A percentile compares a stretch with the other conserved stretches of the same genome.
Evolutionary conservation across 53 echinoderm and acorn worm genomes (phyloP).

Genomic region (Actinopyga echinites): DNA sequence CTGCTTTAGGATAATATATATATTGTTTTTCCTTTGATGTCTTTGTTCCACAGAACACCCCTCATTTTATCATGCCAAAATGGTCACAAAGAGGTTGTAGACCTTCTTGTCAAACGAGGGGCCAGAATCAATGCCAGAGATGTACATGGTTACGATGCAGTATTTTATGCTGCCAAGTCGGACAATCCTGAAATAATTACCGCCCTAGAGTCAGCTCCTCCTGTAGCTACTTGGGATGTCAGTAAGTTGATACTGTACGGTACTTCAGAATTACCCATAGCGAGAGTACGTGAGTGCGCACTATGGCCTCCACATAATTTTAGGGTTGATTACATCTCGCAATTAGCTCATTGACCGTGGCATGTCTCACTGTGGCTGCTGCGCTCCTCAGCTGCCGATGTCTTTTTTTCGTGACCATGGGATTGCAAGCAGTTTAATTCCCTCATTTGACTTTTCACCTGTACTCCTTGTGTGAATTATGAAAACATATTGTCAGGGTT

Average conservation of each 20-base stretch:
- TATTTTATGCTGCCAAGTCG: constrained; percentile 69
- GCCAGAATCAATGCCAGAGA: constrained; percentile 75
- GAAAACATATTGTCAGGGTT: background rate
- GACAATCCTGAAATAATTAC: constrained; percentile 63
- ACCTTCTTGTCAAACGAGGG: constrained; percentile 83
- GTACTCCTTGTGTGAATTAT: no score
- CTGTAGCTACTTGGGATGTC: constrained; percentile 96
- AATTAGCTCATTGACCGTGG: no score
- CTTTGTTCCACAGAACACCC: constrained; percentile 53
- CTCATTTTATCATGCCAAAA: constrained; percentile 89
- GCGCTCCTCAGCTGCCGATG: background rate
- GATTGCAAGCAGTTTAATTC: no score
- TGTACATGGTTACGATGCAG: constrained; percentile 77
- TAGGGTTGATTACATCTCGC: no score
- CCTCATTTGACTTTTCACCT: no score
- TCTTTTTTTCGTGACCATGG: no score
- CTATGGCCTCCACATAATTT: no score
- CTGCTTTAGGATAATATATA: background rate
- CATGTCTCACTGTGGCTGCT: no score
- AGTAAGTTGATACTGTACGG: constrained; percentile 59
- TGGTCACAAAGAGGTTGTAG: constrained; percentile 74
- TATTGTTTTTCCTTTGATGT: no score
- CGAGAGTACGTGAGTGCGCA: no score
- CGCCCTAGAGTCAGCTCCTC: constrained; percentile 77
- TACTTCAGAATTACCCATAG: background rate